Percentiles rank a stretch among this genome's conserved stretches.
Conservation (phyloP, 2,888 invertebrate species). For the Oasisia sp. region DNA sequence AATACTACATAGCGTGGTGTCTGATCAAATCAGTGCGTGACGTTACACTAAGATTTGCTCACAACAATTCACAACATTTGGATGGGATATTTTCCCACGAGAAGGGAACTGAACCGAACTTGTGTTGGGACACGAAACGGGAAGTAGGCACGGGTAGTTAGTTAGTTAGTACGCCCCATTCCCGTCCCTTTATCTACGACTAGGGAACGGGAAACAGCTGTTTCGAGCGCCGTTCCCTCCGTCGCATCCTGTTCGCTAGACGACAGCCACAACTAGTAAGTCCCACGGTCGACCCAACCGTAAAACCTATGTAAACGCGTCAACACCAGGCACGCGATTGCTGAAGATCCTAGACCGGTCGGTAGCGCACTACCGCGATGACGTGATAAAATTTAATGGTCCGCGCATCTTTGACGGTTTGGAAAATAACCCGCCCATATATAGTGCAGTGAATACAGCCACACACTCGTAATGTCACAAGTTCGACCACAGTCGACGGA, state of each 20-base stretch:
- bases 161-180: background rate
- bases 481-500: too few relatives aligned
- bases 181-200: background rate
- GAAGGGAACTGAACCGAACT: background rate
- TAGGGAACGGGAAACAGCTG: background rate
- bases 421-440: background rate
- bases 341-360: background rate
- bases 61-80: background rate
- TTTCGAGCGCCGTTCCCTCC: background rate
- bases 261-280: background rate
- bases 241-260: background rate
- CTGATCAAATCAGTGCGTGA: background rate
- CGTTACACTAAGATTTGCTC: background rate
- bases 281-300: background rate
- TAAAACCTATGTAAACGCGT: background rate
- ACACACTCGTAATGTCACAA: too few relatives aligned
- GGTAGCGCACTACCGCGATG: background rate
- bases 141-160: background rate
- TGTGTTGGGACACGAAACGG: background rate
- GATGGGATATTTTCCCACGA: background rate
- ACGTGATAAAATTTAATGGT: conserved; percentile 7
- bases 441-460: background rate
- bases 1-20: background rate
- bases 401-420: background rate
- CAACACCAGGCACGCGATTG: background rate